Evolutionary conservation across 2,113 vertebrate species (phyloP), one percentile per base, ranked within the genome.

Genomic region (Merops nubicus): DNA sequence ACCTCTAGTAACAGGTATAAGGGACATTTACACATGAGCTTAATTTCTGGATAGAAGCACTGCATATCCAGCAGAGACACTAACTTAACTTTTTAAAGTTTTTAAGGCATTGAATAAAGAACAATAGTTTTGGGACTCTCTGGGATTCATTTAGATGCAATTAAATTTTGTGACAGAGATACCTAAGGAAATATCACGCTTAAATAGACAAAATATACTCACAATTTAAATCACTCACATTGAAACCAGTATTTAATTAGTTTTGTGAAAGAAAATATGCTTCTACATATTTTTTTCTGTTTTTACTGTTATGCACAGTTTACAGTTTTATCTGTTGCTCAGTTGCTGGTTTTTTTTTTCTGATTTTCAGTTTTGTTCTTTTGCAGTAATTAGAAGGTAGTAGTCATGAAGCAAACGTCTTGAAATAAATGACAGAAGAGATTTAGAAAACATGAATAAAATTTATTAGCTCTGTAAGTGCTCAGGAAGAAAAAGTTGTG

Each of bases 121-220:
- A 10, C 12, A 38, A 1, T 31, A 13, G 2, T 57, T 77, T 40
- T 0, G 0, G 11, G 16, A 73, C 20, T 68, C 84, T 47, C 20
- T 59, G 40, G 6, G 3, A 3, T 51, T 21, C 53, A 5, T 43
- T 85, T 28, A 48, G 1, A 79, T 70, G 15, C 29, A 72, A 1
- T 31, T 57, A 50, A 43, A 51, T 64, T 62, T 70, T 72, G 6
- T 76, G 22, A 36, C 18, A 40, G 34, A 53, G 13, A 20, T 23
- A 38, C 5, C 8, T 78, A 33, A 63, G 60, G 40, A 85, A 78
- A 67, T 42, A 38, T 16, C 1, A 12, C 23, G 3, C 20, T 75
- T 4, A 73, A 88, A 60, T 86, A 40, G 7, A 60, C 7, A 80
- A 80, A 60, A 40, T 48, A 21, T 4, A 36, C 34, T 50, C 1